phyloP scores from a whole-genome alignment of 35 echinoderm and acorn worm species.

The Apostichopus californicus region DNA sequence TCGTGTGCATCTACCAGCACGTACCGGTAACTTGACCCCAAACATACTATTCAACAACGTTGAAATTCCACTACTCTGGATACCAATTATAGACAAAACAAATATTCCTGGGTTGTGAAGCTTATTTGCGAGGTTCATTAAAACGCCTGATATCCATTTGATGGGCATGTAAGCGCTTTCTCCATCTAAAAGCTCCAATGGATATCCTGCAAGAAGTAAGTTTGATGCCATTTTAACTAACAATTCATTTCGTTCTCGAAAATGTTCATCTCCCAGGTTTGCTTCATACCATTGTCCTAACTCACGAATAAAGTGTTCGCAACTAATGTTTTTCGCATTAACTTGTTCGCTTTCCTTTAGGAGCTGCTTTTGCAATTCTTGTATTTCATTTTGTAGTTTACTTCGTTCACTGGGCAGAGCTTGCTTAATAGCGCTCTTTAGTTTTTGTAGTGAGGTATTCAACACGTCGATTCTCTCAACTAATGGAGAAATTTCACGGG shows the following conservation, averaged over 20 bases:
- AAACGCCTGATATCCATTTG: not conserved
- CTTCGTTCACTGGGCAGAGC: not conserved
- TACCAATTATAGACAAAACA: slow-evolving; percentile 25
- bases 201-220: slow-evolving; percentile 34
- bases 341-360: not conserved
- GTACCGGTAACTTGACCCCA: slow-evolving; percentile 50
- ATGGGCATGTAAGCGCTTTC: not conserved
- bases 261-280: too few species aligned
- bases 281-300: slow-evolving; percentile 4
- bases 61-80: slow-evolving; percentile 43
- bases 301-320: slow-evolving; percentile 22
- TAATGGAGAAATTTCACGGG: not conserved
- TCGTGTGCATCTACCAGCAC: not conserved
- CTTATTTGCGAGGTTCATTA: not conserved
- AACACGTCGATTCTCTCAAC: not conserved
- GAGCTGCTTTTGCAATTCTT: not conserved
- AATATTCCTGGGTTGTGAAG: not conserved
- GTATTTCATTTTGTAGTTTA: too few species aligned
- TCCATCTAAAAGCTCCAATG: slow-evolving; percentile 24
- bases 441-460: not conserved
- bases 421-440: not conserved
- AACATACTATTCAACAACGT: slow-evolving; percentile 56
- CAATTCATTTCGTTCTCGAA: not conserved
- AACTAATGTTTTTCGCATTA: not conserved
- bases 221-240: not conserved